Percentiles rank a stretch among this genome's conserved stretches.
Conservation (phyloP, 2,888 invertebrate species). For the Apoda limacodes region DNA sequence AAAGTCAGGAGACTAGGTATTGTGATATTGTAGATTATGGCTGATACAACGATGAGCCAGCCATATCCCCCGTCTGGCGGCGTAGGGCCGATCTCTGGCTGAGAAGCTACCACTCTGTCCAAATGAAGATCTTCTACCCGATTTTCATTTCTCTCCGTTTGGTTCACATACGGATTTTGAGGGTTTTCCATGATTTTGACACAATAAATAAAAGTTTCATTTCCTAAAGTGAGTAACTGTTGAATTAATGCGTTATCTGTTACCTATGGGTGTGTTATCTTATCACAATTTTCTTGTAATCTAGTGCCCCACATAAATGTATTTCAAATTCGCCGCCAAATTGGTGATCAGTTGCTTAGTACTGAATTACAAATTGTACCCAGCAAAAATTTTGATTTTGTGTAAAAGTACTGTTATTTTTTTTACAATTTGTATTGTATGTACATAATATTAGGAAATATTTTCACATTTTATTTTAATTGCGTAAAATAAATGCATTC, state of each 20-base stretch:
- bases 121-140: slow-evolving; percentile 53
- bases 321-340: slow-evolving; percentile 51
- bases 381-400: too few relatives aligned
- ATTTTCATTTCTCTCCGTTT: slow-evolving; percentile 28
- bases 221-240: slow-evolving; percentile 37
- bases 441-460: too few relatives aligned
- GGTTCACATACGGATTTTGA: slow-evolving; percentile 24
- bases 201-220: slow-evolving; percentile 51
- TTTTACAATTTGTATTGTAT: too few relatives aligned
- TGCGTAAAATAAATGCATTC: too few relatives aligned
- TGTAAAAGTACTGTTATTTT: too few relatives aligned
- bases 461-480: too few relatives aligned
- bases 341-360: slow-evolving; percentile 2
- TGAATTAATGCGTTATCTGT: slow-evolving; percentile 50
- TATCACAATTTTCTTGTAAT: slow-evolving; percentile 54
- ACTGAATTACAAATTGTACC: too few relatives aligned
- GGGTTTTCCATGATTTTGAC: slow-evolving; percentile 41
- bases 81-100: slow-evolving; percentile 74
- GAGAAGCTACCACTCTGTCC: slow-evolving; percentile 72
- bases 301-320: slow-evolving; percentile 53
- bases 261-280: slow-evolving; percentile 53
- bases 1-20: slow-evolving; percentile 66
- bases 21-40: slow-evolving; percentile 71
- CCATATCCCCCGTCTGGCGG: slow-evolving; percentile 77
- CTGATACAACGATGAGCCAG: slow-evolving; percentile 72